These are phyloP conservation scores for Synaphobranchus kaupii DNA, from an alignment of 2,797 vertebrate genomes.

Conservation along the genomic window DNA sequence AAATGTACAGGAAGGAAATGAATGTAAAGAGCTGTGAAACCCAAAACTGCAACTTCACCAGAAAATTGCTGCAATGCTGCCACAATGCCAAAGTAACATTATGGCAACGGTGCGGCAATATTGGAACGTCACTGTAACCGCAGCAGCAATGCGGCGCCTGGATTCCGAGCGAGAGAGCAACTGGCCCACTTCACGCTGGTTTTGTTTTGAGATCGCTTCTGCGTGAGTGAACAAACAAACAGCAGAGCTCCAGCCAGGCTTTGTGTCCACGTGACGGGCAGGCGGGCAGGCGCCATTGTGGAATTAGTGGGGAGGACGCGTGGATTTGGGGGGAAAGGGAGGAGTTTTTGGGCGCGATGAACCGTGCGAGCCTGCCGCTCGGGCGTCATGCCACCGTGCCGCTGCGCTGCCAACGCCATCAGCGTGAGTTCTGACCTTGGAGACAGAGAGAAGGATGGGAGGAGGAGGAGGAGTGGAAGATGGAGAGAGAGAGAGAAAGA, in stretches of 20 bases:
- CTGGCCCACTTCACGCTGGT: neutral
- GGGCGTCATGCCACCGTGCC: conserved; percentile 49
- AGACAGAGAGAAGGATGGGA: conserved; percentile 43
- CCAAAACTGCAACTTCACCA: neutral
- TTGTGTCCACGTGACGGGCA: neutral
- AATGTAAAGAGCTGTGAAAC: neutral
- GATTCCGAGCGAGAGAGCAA: neutral
- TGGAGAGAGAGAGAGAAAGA: conserved; percentile 43
- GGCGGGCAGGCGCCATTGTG: neutral
- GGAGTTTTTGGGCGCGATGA: neutral
- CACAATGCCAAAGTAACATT: neutral
- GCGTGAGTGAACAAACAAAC: neutral
- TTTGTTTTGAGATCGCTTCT: neutral
- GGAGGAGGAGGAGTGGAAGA: conserved; percentile 23
- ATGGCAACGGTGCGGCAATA: neutral
- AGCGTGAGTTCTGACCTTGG: conserved; percentile 69
- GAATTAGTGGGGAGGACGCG: neutral
- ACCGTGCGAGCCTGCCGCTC: neutral
- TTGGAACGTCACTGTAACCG: neutral
- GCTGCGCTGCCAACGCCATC: conserved; percentile 55
- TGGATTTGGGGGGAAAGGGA: neutral
- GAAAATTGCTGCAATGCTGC: neutral
- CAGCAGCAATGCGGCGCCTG: neutral
- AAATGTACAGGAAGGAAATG: neutral
- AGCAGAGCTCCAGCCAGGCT: neutral